Evolutionary conservation across 2,888 invertebrate genomes (phyloP), one percentile per base, ranked within the genome.

Genomic region (Lydus trimaculatus): DNA sequence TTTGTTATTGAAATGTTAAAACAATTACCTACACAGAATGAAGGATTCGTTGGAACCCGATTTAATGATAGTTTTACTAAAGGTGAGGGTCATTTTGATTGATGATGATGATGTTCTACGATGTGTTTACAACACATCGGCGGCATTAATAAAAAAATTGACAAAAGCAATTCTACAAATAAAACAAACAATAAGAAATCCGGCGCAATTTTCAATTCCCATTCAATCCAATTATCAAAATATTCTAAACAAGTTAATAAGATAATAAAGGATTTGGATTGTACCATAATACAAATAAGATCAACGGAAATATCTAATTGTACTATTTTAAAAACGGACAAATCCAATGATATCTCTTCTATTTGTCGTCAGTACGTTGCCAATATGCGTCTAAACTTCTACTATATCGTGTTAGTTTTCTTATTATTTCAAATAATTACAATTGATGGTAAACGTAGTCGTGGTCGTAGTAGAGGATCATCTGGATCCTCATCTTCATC

Each of bases 391-490:
- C 33, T 62, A 15, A 64, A 64, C 36, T 33, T 13, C 11, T 20
- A 15, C 11, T n/a, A 7, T 11, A 36, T 61, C 8, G 39, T 58
- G 17, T 31, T 36, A 15, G 2, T 64, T 20, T n/a, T 63, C 56
- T 36, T 69, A 31, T 9, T 63, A 58, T 48, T 60, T n/a, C n/a
- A 31, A 17, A 31, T 36, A 4, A 20, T 25, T 58, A 20, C 58
- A 13, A 56, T 52, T 31, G 62, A 59, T 9, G 58, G 60, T 6
- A 67, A 67, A 62, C 48, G 70, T 1, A 66, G 66, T 9, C 52
- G 70, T 58, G 65, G 70, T 2, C 67, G 70, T 8, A 65, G 67
- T 62, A 39, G 70, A 7, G 67, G 70, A 11, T 59, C 67, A 13
- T 70, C 70, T 1, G 31, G 65, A 13, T 52, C 64, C 25, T 63